These are phyloP conservation scores for Anableps anableps DNA, from an alignment of 2,797 vertebrate genomes.

Conservation along the genomic window DNA sequence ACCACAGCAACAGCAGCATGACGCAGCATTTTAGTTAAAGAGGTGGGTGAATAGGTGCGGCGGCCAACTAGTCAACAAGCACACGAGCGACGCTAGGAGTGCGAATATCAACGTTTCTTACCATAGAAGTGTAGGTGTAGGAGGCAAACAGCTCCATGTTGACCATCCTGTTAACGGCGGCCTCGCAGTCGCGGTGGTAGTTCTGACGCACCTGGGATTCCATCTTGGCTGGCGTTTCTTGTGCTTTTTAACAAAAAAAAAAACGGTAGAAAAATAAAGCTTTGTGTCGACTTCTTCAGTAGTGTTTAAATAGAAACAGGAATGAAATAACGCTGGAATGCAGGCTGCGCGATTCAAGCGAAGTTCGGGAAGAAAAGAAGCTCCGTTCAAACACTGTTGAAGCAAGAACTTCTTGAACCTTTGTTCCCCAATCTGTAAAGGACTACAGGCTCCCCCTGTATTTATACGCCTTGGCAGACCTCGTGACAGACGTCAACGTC, in stretches of 20 bases:
- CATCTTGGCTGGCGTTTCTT: slow-evolving; percentile 74
- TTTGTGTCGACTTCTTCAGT: slow-evolving; percentile 14
- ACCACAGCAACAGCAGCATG: slow-evolving; percentile 6
- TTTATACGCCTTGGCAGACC: slow-evolving; percentile 49
- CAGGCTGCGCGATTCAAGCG: accelerated
- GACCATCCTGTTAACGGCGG: slow-evolving; percentile 85
- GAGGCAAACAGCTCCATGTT: slow-evolving; percentile 86
- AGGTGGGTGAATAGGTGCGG: too few species aligned
- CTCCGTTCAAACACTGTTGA: slow-evolving; percentile 87
- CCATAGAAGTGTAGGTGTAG: slow-evolving; percentile 84
- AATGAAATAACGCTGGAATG: neutral
- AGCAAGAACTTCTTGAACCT: slow-evolving; percentile 72
- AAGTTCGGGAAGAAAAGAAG: slow-evolving; percentile 38
- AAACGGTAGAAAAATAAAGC: slow-evolving; percentile 68
- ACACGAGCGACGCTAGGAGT: neutral
- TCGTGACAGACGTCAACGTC: slow-evolving; percentile 1
- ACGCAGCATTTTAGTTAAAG: slow-evolving; percentile 30
- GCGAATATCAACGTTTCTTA: neutral
- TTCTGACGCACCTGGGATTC: slow-evolving; percentile 88
- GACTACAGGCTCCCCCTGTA: accelerated
- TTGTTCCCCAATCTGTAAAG: slow-evolving; percentile 16
- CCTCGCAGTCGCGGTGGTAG: slow-evolving; percentile 86
- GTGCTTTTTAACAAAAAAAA: slow-evolving; percentile 61
- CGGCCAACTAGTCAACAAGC: neutral
- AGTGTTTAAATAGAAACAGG: slow-evolving; percentile 34